These are phyloP conservation scores for Mycetomoellerius zeteki DNA, from an alignment of 1,140 invertebrate species.

Conservation along the genomic window DNA sequence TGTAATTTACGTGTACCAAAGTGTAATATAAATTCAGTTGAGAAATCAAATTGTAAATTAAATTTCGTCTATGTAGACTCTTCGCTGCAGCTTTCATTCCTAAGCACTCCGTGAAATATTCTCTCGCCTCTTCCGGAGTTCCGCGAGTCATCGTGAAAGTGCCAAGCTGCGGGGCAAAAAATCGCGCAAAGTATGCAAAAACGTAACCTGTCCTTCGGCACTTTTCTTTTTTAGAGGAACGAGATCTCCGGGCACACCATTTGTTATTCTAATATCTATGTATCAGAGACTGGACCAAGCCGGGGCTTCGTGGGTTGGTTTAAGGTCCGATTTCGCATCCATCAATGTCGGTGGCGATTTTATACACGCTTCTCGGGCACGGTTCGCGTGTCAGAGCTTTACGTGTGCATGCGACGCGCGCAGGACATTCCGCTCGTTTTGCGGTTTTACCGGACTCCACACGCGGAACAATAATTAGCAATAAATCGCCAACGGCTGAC, in stretches of 20 bases:
- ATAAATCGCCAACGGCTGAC: conserved; percentile 67
- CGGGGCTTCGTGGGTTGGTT: conserved; percentile 52
- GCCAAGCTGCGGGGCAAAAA: conserved; percentile 21
- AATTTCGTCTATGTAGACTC: conserved; percentile 7
- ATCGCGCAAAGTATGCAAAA: conserved; percentile 48
- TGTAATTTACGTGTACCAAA: not conserved
- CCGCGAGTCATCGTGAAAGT: conserved; percentile 41
- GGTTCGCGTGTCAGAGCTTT: conserved; percentile 48
- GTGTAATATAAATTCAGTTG: not conserved
- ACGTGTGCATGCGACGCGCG: conserved; percentile 39
- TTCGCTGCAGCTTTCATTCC: not conserved
- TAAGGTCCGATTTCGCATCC: conserved; percentile 68
- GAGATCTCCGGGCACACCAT: conserved; percentile 55
- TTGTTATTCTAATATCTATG: conserved; percentile 65
- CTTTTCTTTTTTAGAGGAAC: conserved; percentile 37
- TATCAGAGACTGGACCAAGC: conserved; percentile 55
- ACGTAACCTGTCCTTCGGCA: conserved; percentile 52
- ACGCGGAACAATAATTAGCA: conserved; percentile 71
- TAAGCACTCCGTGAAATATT: conserved; percentile 36
- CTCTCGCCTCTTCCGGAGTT: not conserved
- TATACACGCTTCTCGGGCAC: conserved; percentile 46
- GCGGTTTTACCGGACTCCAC: conserved; percentile 40
- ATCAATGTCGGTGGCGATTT: conserved; percentile 72
- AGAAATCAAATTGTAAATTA: conserved; percentile 37
- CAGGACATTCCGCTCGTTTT: conserved; percentile 46